Conservation (phyloP, 2,797 vertebrate genomes). For the Esox masquinongy region DNA sequence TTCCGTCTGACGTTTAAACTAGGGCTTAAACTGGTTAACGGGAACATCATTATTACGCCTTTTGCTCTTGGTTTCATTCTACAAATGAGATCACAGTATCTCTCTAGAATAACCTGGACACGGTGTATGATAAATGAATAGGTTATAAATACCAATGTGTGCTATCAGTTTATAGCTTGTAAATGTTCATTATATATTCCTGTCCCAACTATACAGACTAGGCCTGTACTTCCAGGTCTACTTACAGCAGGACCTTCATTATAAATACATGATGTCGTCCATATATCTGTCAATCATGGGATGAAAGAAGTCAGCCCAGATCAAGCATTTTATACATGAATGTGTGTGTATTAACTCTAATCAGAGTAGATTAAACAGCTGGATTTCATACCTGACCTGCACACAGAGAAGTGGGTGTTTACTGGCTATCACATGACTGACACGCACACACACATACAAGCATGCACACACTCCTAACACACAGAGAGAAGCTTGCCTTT, state of each 20-base stretch:
- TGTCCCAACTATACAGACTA: neutral
- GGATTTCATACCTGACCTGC: neutral
- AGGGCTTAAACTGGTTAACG: neutral
- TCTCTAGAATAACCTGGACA: neutral
- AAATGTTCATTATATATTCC: neutral
- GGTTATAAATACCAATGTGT: neutral
- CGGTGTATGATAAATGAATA: neutral
- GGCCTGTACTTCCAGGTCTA: neutral
- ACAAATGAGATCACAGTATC: neutral
- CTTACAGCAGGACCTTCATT: constrained; percentile 43
- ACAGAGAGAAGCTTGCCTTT: constrained; percentile 55
- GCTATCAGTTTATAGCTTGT: neutral
- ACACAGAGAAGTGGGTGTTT: neutral
- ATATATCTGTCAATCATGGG: constrained; percentile 57
- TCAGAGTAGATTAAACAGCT: neutral
- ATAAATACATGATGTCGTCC: constrained; percentile 62
- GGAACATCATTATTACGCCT: neutral
- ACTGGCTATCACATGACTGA: constrained; percentile 2
- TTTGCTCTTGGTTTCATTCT: neutral
- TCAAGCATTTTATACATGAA: constrained; percentile 32
- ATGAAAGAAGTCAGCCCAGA: constrained; percentile 40
- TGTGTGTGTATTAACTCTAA: neutral
- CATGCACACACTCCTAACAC: constrained; percentile 28
- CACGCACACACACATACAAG: constrained; percentile 37
- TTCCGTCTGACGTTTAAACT: no score